Conservation (phyloP, 2,888 invertebrate genomes). For the Leptopilina myrica region DNA sequence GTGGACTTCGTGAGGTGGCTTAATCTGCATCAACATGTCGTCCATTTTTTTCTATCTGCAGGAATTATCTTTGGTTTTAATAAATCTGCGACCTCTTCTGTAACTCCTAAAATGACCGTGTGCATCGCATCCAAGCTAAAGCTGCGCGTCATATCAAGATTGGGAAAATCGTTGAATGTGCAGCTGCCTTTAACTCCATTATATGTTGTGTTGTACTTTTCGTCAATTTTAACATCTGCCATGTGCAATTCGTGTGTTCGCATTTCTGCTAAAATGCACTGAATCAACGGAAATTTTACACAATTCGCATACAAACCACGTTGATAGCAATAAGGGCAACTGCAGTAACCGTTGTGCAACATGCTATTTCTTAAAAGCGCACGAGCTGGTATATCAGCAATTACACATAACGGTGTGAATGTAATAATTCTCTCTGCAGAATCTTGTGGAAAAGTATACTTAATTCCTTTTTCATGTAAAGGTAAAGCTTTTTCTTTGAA, state of each 20-base stretch:
- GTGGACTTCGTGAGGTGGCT: conserved; percentile 42
- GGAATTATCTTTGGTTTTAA: conserved; percentile 15
- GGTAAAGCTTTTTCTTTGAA: not conserved
- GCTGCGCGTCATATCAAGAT: not conserved
- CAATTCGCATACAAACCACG: not conserved
- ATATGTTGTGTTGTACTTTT: not conserved
- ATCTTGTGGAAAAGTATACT: not conserved
- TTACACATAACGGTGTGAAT: not conserved
- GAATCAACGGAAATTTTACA: conserved; percentile 13
- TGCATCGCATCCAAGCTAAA: not conserved
- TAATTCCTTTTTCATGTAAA: conserved; percentile 5
- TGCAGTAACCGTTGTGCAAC: not conserved
- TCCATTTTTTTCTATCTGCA: conserved; percentile 32
- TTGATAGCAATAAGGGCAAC: conserved; percentile 31
- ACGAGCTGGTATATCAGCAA: not conserved
- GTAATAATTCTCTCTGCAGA: not conserved
- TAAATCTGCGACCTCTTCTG: not conserved
- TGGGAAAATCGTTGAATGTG: not conserved
- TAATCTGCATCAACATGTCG: conserved; percentile 14
- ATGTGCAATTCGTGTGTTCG: conserved; percentile 7
- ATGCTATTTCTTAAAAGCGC: not conserved
- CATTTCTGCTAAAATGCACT: not conserved
- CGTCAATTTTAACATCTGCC: not conserved
- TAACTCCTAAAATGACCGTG: not conserved
- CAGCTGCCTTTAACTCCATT: not conserved